Percentiles rank a stretch among this genome's conserved stretches.
Conservation (phyloP, 2,113 vertebrate species). For the Trachemys scripta region DNA sequence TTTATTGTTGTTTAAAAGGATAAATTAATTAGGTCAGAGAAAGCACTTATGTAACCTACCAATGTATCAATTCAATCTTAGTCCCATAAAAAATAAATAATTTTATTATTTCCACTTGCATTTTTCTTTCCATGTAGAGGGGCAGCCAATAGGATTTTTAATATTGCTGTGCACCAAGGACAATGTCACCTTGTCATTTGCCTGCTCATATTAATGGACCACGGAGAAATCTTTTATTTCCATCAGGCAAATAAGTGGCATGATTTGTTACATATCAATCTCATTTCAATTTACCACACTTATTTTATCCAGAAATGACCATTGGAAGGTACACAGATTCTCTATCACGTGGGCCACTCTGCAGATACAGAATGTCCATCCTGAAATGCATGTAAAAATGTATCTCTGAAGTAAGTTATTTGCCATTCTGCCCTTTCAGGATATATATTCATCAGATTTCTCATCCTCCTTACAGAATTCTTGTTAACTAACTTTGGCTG, state of each 20-base stretch:
- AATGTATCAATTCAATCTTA: not conserved
- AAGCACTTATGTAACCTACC: not conserved
- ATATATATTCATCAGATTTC: not conserved
- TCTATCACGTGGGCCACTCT: not conserved
- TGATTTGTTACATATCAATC: not conserved
- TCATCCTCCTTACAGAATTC: not conserved
- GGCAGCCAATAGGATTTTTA: not conserved
- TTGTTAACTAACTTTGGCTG: not conserved
- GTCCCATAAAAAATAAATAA: not conserved
- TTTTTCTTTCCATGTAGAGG: not conserved
- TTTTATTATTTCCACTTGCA: not conserved
- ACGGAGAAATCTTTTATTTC: not conserved
- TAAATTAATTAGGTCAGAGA: not conserved
- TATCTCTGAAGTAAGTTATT: not conserved
- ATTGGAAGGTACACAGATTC: not conserved
- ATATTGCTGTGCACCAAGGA: not conserved
- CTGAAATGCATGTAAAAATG: not conserved
- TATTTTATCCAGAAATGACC: not conserved
- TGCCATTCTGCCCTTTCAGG: not conserved
- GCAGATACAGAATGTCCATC: not conserved
- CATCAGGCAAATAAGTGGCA: not conserved
- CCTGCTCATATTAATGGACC: not conserved
- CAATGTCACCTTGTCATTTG: accelerated
- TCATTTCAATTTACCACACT: accelerated
- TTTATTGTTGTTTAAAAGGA: not conserved